Evolutionary conservation across 2,797 vertebrate species (phyloP).

Genomic region (Epinephelus awoara): DNA sequence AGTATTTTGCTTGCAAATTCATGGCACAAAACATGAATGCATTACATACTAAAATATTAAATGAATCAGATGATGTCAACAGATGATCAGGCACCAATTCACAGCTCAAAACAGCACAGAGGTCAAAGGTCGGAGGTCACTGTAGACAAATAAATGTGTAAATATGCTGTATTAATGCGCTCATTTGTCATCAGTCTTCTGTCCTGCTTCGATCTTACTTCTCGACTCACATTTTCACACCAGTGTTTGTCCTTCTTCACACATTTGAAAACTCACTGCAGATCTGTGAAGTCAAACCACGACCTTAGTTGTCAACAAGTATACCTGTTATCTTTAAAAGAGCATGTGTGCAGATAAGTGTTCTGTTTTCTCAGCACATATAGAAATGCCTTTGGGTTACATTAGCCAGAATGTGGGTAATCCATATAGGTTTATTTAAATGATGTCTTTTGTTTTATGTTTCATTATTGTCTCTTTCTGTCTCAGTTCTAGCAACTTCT

Average conservation of each 20-base stretch:
- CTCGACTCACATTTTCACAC: constrained; percentile 15
- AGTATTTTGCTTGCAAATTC: not conserved
- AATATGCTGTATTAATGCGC: not conserved
- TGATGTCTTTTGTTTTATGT: too few relatives aligned
- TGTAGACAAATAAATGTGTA: not conserved
- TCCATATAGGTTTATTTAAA: not conserved
- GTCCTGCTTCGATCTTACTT: not conserved
- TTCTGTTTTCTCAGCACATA: accelerated
- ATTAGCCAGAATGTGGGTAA: not conserved
- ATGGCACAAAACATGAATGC: not conserved
- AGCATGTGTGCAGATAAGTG: too few relatives aligned
- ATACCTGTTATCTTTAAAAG: too few relatives aligned
- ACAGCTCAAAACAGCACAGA: not conserved
- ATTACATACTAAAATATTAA: not conserved
- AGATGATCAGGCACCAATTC: not conserved
- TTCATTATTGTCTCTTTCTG: not conserved
- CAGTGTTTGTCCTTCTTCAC: constrained; percentile 11
- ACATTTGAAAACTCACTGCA: constrained; percentile 3
- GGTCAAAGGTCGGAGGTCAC: constrained; percentile 10
- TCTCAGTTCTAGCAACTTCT: constrained; percentile 50
- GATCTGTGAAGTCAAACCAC: not conserved
- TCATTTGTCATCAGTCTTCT: not conserved
- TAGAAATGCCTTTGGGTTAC: not conserved
- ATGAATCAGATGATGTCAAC: not conserved
- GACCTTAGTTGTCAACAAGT: not conserved